Evolutionary conservation across 2,113 vertebrate genomes (phyloP), one percentile per base, ranked within the genome.

Genomic region (Campylomormyrus numenius): DNA sequence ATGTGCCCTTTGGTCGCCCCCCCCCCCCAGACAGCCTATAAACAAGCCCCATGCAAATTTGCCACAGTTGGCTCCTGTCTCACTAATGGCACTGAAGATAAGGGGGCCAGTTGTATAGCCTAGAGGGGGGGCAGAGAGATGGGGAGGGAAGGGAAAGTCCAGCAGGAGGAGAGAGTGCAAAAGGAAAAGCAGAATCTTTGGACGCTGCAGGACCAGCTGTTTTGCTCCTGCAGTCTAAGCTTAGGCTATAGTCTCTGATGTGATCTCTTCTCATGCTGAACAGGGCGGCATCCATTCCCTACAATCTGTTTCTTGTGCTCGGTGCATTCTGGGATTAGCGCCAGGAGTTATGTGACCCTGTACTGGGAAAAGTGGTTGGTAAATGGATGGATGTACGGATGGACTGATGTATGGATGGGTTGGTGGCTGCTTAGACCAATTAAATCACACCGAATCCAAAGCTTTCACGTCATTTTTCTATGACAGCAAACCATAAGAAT

Each of bases 11-110:
- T 87, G 50, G 17, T 56, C 6, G 50, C n/a, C 35, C 35, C 35
- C 49, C 35, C 85, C 27, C 50, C 50, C 5, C 50, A 24, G 1
- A 15, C 17, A 15, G 49, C 49, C 85, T 39, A 35, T 87, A 87
- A 87, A 39, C n/a, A 87, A 27, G 15, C n/a, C 85, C 27, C 27
- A 52, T 52, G 85, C 85, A 87, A n/a, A 87, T 87, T 87, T 4
- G 4, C 46, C 49, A 39, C 27, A 87, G 85, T 49, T 87, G 50
- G 85, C 50, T 87, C 85, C 13, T 35, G 85, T 53, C 50, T 52
- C 48, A 49, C 31, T 87, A 56, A 87, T 39, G 50, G 27, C 85
- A 17, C 31, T 87, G 49, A 35, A 87, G 50, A 87, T 87, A 87
- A 87, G 85, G 85, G 45, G 49, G 48, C 0, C 24, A 13, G 85